phyloP scores from a whole-genome alignment of 2,113 vertebrate genomes.

The Sitta europaea region DNA sequence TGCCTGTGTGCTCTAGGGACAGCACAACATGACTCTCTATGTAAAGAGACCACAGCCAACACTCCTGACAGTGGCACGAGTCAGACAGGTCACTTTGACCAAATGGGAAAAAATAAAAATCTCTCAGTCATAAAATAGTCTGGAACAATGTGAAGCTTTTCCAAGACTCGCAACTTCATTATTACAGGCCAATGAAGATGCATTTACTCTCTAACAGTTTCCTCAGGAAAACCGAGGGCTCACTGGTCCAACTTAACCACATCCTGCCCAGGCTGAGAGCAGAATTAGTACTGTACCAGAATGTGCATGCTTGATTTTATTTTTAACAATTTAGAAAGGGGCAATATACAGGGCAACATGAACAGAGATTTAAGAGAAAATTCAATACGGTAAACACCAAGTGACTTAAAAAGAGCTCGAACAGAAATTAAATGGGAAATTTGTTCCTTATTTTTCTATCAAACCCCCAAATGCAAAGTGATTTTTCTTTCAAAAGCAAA shows the following conservation, averaged over 20 bases:
- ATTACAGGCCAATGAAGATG: neutral
- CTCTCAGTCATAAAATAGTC: neutral
- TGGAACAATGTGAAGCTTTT: neutral
- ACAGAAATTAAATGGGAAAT: neutral
- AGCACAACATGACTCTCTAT: rapidly evolving
- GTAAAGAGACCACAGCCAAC: rapidly evolving
- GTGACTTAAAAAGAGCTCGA: neutral
- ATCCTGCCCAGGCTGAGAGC: neutral
- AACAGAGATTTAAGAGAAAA: neutral
- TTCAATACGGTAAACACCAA: neutral
- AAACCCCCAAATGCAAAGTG: neutral
- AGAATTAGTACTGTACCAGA: neutral
- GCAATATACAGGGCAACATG: neutral
- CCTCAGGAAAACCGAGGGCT: neutral
- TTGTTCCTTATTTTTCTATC: neutral
- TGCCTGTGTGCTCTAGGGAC: neutral
- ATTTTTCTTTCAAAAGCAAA: constrained; percentile 15
- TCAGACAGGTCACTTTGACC: neutral
- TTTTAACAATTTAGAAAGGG: neutral
- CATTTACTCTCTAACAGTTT: neutral
- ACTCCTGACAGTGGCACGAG: neutral
- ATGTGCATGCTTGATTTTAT: neutral
- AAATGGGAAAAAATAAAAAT: neutral
- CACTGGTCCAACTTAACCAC: neutral
- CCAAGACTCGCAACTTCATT: neutral